Evolutionary conservation across 1,140 invertebrate species (phyloP).

Genomic region (Thereuonema tuberculata): DNA sequence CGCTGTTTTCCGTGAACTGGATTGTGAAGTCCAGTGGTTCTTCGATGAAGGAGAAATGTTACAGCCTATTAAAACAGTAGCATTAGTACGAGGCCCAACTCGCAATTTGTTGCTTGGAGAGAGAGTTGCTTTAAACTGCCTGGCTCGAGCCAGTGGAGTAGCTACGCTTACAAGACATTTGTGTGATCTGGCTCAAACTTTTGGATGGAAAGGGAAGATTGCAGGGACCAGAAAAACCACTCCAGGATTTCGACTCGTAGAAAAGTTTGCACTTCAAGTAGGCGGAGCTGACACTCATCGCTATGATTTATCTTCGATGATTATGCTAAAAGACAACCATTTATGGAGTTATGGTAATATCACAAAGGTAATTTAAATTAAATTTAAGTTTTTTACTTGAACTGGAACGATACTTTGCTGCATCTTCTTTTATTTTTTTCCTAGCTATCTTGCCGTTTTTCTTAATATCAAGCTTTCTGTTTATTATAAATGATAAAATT

Average conservation of each 20-base stretch:
- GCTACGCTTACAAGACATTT: conserved; percentile 29
- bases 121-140: conserved; percentile 32
- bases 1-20: conserved; percentile 32
- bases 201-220: background rate
- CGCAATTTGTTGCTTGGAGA: conserved; percentile 34
- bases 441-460: no score
- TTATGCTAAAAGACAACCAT: conserved; percentile 40
- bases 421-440: no score
- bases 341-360: conserved; percentile 33
- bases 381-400: conserved; percentile 4
- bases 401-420: background rate
- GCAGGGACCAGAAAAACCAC: conserved; percentile 34
- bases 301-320: conserved; percentile 35
- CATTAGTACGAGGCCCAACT: conserved; percentile 17
- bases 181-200: background rate
- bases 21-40: conserved; percentile 29
- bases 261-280: conserved; percentile 37
- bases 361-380: conserved; percentile 23
- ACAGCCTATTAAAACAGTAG: background rate
- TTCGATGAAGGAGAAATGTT: conserved; percentile 23
- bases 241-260: conserved; percentile 37
- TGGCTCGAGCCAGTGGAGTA: conserved; percentile 34
- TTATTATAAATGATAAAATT: no score
- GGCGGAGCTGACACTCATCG: conserved; percentile 34
- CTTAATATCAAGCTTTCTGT: no score